phyloP scores from a whole-genome alignment of 2,797 vertebrate species.

The Gorsachius magnificus region DNA sequence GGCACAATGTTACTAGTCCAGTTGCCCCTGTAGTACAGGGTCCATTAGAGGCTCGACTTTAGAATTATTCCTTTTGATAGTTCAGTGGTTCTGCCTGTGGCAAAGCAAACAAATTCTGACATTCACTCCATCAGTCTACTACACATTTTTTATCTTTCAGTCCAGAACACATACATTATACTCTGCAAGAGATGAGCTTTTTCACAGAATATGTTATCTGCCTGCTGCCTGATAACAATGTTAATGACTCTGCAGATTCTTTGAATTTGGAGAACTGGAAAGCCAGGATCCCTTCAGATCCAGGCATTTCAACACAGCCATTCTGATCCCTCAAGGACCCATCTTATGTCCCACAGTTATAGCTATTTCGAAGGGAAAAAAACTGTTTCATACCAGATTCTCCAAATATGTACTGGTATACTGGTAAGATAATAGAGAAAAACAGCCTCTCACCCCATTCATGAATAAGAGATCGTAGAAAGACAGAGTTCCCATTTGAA shows the following conservation, averaged over 20 bases:
- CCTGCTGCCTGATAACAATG: background rate
- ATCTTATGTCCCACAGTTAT: background rate
- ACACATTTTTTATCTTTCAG: background rate
- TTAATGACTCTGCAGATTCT: background rate
- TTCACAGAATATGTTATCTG: background rate
- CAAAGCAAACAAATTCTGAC: background rate
- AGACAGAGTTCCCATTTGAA: background rate
- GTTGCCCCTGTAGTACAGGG: background rate
- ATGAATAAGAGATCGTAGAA: background rate
- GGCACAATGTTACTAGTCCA: background rate
- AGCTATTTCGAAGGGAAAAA: background rate
- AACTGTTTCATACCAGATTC: fast-evolving
- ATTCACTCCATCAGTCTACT: background rate
- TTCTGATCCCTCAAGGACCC: background rate
- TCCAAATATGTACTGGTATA: background rate
- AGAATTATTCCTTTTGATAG: background rate
- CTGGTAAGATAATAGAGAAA: background rate
- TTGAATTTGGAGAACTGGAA: background rate
- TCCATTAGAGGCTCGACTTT: background rate
- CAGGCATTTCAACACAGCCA: background rate
- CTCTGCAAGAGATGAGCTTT: background rate
- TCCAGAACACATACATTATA: background rate
- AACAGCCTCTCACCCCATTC: background rate
- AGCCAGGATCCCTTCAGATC: background rate
- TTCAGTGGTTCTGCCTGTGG: background rate